Conservation (phyloP, 2,113 vertebrate genomes). For the Dicaeum eximium region DNA sequence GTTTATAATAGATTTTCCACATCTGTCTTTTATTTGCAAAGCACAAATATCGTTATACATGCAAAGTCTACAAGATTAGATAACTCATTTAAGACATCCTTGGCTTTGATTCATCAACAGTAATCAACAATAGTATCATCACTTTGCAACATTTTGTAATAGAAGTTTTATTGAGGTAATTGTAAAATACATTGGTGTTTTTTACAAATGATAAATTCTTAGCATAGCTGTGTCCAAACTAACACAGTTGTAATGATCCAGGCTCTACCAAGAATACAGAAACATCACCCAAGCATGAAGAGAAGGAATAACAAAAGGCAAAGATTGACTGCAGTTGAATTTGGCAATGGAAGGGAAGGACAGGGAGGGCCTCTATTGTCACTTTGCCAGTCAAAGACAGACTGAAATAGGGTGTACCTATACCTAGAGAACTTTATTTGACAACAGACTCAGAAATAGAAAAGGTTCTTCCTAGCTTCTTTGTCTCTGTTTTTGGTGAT, state of each 20-base stretch:
- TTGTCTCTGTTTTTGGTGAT: not conserved
- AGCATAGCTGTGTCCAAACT: not conserved
- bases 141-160: not conserved
- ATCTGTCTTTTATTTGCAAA: not conserved
- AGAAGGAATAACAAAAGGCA: not conserved
- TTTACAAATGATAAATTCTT: not conserved
- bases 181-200: not conserved
- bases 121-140: not conserved
- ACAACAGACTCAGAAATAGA: not conserved
- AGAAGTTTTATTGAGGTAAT: not conserved
- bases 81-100: not conserved
- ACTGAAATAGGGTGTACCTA: not conserved
- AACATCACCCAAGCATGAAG: not conserved
- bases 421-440: not conserved
- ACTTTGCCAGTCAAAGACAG: not conserved
- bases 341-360: not conserved
- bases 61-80: not conserved
- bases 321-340: not conserved
- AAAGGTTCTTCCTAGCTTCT: not conserved
- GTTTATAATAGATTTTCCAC: not conserved
- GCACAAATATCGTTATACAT: not conserved
- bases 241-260: not conserved
- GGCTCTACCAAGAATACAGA: not conserved
- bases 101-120: not conserved
- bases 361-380: not conserved